Conservation (phyloP, 2,888 invertebrate genomes). For the Fragum sueziense region DNA sequence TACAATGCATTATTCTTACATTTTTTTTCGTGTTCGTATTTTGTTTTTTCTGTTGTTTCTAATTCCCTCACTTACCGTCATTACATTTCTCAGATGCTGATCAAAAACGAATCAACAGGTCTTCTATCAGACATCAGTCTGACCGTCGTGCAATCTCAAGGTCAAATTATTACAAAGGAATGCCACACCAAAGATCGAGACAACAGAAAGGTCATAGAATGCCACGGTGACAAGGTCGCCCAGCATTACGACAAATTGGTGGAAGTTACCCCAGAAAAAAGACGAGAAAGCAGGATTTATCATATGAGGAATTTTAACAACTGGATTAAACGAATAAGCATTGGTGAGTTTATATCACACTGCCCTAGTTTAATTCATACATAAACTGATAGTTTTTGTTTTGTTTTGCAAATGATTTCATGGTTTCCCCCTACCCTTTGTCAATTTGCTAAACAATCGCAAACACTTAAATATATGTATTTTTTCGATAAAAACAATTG, state of each 20-base stretch:
- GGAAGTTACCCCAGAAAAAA: slow-evolving; percentile 87
- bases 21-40: no score
- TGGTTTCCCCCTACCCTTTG: no score
- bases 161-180: background rate
- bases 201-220: slow-evolving; percentile 2
- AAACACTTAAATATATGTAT: no score
- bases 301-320: slow-evolving; percentile 98
- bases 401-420: no score
- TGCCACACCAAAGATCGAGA: no score
- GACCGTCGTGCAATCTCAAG: background rate
- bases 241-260: slow-evolving; percentile 96
- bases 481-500: no score
- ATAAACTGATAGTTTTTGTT: no score
- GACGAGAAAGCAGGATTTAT: slow-evolving; percentile 95
- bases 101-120: background rate
- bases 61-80: no score
- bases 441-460: no score
- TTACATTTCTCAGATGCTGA: background rate
- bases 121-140: background rate
- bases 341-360: slow-evolving; percentile 86
- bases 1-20: no score
- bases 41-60: no score
- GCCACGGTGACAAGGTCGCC: slow-evolving; percentile 86
- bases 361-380: no score
- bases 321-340: slow-evolving; percentile 98